A percentile compares a stretch with the other conserved stretches of the same genome.
phyloP scores from a whole-genome alignment of 1,140 invertebrate genomes.

The Hypsibius dujardini region DNA sequence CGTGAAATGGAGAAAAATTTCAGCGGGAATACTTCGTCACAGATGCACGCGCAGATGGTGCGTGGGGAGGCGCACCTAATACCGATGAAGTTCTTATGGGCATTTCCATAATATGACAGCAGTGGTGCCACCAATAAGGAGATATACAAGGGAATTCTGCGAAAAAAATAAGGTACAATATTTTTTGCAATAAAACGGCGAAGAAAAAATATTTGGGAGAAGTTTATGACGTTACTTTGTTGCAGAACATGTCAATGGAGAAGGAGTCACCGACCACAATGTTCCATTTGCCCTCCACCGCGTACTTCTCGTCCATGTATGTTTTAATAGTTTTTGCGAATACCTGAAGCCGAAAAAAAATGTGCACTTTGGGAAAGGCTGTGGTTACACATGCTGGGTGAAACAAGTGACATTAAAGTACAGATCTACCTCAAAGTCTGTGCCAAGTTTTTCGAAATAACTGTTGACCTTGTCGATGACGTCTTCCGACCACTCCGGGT shows the following conservation, averaged over 20 bases:
- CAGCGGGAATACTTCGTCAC: no score
- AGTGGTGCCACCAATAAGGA: not conserved
- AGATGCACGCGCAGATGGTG: no score
- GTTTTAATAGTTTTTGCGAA: not conserved
- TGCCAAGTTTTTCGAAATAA: not conserved
- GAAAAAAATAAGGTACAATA: constrained; percentile 9
- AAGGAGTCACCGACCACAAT: constrained; percentile 3
- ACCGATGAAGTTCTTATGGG: not conserved
- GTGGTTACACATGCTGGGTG: not conserved
- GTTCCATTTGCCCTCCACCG: constrained; percentile 11
- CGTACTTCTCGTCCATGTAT: constrained; percentile 16
- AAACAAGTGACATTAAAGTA: not conserved
- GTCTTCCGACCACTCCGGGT: constrained; percentile 11
- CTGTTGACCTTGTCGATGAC: constrained; percentile 13
- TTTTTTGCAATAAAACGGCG: not conserved
- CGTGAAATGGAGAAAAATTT: no score
- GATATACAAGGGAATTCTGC: constrained; percentile 6
- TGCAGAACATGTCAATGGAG: constrained; percentile 8
- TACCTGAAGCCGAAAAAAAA: not conserved
- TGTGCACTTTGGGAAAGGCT: not conserved
- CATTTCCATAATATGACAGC: constrained; percentile 13
- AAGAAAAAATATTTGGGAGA: not conserved
- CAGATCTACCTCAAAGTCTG: constrained; percentile 11
- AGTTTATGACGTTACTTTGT: not conserved
- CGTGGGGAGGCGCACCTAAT: no score